A percentile compares a stretch with the other conserved stretches of the same genome.
Evolutionary conservation across 2,797 vertebrate species (phyloP).

Genomic region (Gastrophryne carolinensis): DNA sequence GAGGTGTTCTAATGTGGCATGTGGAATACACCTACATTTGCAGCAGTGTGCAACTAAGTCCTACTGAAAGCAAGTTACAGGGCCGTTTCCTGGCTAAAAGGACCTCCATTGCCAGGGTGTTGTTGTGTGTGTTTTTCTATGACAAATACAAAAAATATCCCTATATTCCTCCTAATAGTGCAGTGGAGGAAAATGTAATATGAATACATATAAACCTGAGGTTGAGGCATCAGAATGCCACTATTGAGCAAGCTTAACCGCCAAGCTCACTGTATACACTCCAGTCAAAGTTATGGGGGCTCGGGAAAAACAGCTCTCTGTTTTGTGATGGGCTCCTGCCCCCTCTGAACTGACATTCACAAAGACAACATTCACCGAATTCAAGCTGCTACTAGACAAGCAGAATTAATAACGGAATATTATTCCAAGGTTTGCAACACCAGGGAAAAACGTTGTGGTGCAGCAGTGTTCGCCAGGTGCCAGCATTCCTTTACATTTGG

Average conservation of each 20-base stretch:
- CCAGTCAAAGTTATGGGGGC: not conserved
- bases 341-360: not conserved
- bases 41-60: no score
- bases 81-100: no score
- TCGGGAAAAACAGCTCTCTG: not conserved
- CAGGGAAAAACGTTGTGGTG: not conserved
- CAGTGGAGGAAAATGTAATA: not conserved
- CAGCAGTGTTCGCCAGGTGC: no score
- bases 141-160: not conserved
- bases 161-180: not conserved
- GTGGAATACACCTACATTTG: no score
- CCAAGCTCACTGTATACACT: not conserved
- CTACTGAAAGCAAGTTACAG: no score
- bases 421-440: not conserved
- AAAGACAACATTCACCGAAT: slow-evolving; percentile 22
- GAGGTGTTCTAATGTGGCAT: no score
- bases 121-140: no score
- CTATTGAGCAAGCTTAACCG: not conserved
- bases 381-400: not conserved
- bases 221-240: not conserved
- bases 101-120: no score
- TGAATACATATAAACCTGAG: not conserved
- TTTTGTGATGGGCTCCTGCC: not conserved
- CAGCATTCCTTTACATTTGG: no score
- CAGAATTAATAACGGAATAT: not conserved